Evolutionary conservation across 1,140 invertebrate species (phyloP), one percentile per base, ranked within the genome.

Genomic region (Drosophila chauvacae): DNA sequence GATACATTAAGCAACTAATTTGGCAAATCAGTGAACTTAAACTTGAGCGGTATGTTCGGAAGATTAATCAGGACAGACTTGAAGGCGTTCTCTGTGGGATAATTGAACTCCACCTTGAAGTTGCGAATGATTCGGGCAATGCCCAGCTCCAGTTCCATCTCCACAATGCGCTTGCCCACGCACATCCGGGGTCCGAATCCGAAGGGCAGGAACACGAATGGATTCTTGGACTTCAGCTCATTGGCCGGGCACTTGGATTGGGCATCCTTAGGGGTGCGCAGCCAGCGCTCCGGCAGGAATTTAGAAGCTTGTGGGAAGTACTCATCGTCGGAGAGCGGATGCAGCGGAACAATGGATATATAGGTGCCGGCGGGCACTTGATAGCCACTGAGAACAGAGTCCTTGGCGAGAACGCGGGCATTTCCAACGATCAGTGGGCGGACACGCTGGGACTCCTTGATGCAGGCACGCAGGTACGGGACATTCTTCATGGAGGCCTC

Each of bases 101-200:
- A 65, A 30, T 93, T 92, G 92, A 94, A 95, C 62, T 94, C 93
- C 3, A 95, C 74, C 30, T 93, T 81, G 68, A 94, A 95, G 73
- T 94, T 94, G 41, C 94, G 91, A 30, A 95, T 90, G 11, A 96
- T 91, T 79, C 95, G 94, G 11, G 94, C 91, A 2, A 96, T 73
- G 33, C 95, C 94, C 16, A 95, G 92, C 82, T 96, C 94, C 30
- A 96, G 88, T 91, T 96, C 96, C 81, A 96, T 93, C 77, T 96
- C 95, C 3, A 96, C 96, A 77, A 97, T 94, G 57, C 96, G 93
- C 74, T 95, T 94, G 4, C 94, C 94, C 47, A 94, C 92, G 61
- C 94, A 95, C 78, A 92, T 94, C 9, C 94, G 90, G 0, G 93
- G 93, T n/a, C 95, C 95, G 60, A 94, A 95, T 0, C 95, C 95